Evolutionary conservation across 2,888 invertebrate genomes (phyloP), one percentile per base, ranked within the genome.

Genomic region (Nebria brevicollis): DNA sequence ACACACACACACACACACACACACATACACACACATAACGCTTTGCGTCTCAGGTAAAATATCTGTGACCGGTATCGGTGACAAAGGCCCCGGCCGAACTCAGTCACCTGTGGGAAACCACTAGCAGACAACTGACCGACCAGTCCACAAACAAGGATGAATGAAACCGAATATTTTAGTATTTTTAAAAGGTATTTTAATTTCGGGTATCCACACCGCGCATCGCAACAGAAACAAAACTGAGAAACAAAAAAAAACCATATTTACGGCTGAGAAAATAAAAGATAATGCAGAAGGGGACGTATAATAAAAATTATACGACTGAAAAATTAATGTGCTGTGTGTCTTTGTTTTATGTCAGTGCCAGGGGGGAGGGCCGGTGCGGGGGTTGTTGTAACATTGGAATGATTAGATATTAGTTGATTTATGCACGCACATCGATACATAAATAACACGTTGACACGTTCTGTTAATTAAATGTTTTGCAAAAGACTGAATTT

Each of bases 151-250:
- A 81, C 83, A 83, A 82, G 83, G 83, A 84, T 85, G 85, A 85
- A 85, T 85, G 86, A 85, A 86, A 86, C 85, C 83, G 83, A 86
- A 86, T 86, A 86, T 86, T 86, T 86, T 84, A 85, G 84, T 78
- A 77, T 75, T 82, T 83, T 85, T 84, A 84, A 85, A 85, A 86
- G 85, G 86, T 85, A 86, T 86, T 86, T 86, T 85, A 85, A 86
- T 86, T 86, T 84, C 84, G 84, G 84, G 83, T 84, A 83, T 85
- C 81, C 72, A 79, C 70, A 70, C 70, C 34, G 82, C 82, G 84
- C 43, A 65, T 73, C 78, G 76, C 54, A 81, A 81, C 75, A 75
- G 65, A 72, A 75, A 79, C 66, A 77, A 66, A 72, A 68, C 66
- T 25, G 66, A 68, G 70, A 2, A 70, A 70, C 20, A 70, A 20